A percentile compares a stretch with the other conserved stretches of the same genome.
phyloP scores from a whole-genome alignment of 2,888 invertebrate species.

The Pocota personata region DNA sequence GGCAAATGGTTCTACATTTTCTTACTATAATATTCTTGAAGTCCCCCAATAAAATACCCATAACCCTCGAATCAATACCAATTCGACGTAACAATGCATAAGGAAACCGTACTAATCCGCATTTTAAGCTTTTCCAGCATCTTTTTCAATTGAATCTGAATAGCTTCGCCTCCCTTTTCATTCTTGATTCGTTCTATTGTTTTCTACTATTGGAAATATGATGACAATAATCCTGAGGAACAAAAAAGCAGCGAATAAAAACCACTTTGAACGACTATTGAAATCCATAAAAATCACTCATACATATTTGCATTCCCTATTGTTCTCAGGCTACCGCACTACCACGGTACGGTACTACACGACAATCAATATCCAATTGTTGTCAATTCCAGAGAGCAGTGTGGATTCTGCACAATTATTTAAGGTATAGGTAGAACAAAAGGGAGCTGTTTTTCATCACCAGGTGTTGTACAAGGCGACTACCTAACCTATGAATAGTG shows the following conservation, averaged over 20 bases:
- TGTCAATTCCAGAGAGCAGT: constrained; percentile 53
- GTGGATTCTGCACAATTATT: constrained; percentile 27
- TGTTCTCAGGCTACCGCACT: constrained; percentile 20
- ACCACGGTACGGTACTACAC: neutral
- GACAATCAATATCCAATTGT: constrained; percentile 65
- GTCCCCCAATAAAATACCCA: neutral
- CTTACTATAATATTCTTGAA: neutral
- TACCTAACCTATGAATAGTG: neutral
- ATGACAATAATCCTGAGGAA: constrained; percentile 38
- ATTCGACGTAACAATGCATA: constrained; percentile 42
- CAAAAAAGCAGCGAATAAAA: constrained; percentile 4
- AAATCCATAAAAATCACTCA: constrained; percentile 46
- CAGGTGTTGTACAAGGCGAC: neutral
- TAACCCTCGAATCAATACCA: constrained; percentile 12
- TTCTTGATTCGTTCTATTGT: constrained; percentile 46
- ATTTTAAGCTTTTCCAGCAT: constrained; percentile 19
- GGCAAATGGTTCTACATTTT: constrained; percentile 1
- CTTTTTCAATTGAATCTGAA: constrained; percentile 1
- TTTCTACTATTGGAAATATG: constrained; percentile 8
- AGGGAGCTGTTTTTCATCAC: constrained; percentile 23
- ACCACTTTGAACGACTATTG: neutral
- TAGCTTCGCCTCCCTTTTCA: neutral
- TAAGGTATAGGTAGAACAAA: constrained; percentile 42
- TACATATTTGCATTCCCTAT: constrained; percentile 50
- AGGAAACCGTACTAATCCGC: constrained; percentile 44